phyloP scores from a whole-genome alignment of 1,140 invertebrate species.

The Manduca sexta region DNA sequence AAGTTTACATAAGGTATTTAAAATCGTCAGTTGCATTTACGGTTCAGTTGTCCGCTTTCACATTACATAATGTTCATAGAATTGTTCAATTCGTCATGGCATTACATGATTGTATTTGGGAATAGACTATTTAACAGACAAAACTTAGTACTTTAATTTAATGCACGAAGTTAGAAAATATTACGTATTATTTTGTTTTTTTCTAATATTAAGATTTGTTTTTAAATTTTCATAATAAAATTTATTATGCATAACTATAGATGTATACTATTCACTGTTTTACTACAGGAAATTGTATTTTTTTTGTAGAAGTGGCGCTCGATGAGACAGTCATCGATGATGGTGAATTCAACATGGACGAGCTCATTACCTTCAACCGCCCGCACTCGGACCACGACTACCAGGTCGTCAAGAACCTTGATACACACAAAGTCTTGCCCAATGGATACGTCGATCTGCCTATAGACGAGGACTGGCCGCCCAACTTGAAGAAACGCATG shows the following conservation, averaged over 20 bases:
- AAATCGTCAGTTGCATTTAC: constrained; percentile 1
- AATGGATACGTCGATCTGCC: constrained; percentile 63
- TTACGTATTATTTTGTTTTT: too few species aligned
- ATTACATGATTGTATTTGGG: too few species aligned
- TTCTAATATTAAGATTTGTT: too few species aligned
- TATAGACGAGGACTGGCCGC: constrained; percentile 67
- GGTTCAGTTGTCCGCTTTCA: background rate
- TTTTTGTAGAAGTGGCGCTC: constrained; percentile 41
- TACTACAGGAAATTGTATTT: background rate
- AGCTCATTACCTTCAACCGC: constrained; percentile 62
- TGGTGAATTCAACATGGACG: constrained; percentile 67
- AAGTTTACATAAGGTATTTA: too few species aligned
- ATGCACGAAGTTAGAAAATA: too few species aligned
- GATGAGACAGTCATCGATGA: constrained; percentile 67
- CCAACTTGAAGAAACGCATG: constrained; percentile 56
- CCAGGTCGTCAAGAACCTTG: constrained; percentile 49
- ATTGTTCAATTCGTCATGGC: too few species aligned
- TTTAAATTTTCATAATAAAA: too few species aligned
- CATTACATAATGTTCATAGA: background rate
- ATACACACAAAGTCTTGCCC: constrained; percentile 31
- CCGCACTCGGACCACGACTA: constrained; percentile 69
- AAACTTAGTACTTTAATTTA: too few species aligned
- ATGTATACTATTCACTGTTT: too few species aligned
- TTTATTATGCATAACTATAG: too few species aligned
- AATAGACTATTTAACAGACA: too few species aligned